phyloP scores from a whole-genome alignment of 2,888 invertebrate species.

The Fissipunctia ypsillon region DNA sequence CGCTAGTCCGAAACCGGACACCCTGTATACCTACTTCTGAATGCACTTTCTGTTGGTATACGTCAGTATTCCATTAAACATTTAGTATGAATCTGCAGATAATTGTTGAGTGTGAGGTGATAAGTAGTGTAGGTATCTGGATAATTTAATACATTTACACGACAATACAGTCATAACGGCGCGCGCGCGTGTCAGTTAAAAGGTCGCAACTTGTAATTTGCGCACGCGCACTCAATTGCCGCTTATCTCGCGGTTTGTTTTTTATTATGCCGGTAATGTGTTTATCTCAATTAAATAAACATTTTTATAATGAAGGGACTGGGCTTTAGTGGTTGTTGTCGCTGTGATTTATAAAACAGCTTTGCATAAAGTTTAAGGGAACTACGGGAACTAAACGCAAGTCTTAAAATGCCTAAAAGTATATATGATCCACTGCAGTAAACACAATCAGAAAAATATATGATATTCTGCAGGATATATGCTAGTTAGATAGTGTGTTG shows the following conservation, averaged over 20 bases:
- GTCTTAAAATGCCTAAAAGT: too few species aligned
- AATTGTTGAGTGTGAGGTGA: conserved; percentile 14
- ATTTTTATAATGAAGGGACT: conserved; percentile 24
- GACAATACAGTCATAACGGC: conserved; percentile 50
- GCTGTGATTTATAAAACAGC: conserved; percentile 18
- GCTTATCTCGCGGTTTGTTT: conserved; percentile 64
- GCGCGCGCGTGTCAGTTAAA: conserved; percentile 67
- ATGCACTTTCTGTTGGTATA: neutral
- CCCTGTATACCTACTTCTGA: too few species aligned
- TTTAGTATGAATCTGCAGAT: neutral
- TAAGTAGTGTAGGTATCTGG: conserved; percentile 26
- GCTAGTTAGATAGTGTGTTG: too few species aligned
- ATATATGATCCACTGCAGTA: too few species aligned
- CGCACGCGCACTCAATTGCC: conserved; percentile 72
- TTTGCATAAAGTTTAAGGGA: too few species aligned
- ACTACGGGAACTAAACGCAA: too few species aligned
- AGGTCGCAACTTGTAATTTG: conserved; percentile 70
- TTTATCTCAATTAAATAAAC: conserved; percentile 48
- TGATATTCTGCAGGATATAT: too few species aligned
- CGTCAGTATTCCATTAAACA: neutral
- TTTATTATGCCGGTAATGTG: conserved; percentile 61
- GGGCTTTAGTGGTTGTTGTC: neutral
- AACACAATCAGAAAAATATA: too few species aligned
- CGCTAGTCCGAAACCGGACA: too few species aligned
- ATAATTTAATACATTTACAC: conserved; percentile 44